These are phyloP conservation scores for Ia io DNA, from an alignment of 2,113 vertebrate species.

Conservation along the genomic window DNA sequence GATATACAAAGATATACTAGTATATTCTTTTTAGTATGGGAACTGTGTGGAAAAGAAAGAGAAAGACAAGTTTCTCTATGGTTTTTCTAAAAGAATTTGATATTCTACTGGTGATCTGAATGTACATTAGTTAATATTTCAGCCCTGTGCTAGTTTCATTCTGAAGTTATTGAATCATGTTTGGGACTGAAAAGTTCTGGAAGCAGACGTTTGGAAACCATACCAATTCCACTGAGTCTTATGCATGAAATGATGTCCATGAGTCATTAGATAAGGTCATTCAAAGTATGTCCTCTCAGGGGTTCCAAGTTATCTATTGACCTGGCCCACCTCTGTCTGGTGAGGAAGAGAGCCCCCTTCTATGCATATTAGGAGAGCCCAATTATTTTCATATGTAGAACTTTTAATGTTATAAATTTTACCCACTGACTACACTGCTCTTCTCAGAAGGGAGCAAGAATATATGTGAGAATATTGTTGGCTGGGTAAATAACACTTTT, in stretches of 20 bases:
- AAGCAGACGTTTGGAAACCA: not conserved
- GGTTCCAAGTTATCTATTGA: not conserved
- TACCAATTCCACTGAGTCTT: not conserved
- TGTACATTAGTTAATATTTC: slow-evolving; percentile 13
- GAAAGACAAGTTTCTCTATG: not conserved
- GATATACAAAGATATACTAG: not conserved
- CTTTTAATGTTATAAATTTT: slow-evolving; percentile 21
- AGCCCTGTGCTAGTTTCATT: not conserved
- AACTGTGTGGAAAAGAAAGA: not conserved
- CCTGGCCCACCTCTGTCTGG: not conserved
- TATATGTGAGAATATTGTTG: not conserved
- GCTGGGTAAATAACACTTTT: slow-evolving; percentile 6
- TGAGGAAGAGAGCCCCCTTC: not conserved
- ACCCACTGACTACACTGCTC: not conserved
- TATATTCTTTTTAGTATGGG: not conserved
- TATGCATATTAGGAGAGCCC: not conserved
- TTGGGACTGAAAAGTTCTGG: not conserved
- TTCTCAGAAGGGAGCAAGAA: not conserved
- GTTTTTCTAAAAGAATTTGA: slow-evolving; percentile 1
- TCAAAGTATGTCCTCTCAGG: not conserved
- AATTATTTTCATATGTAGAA: slow-evolving; percentile 24
- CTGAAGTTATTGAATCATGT: not conserved
- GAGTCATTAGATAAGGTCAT: not conserved
- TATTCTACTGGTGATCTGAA: not conserved
- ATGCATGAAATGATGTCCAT: not conserved